Percentiles rank a stretch among this genome's conserved stretches.
Evolutionary conservation across 2,888 invertebrate genomes (phyloP).

Genomic region (Herminia tarsipennalis): DNA sequence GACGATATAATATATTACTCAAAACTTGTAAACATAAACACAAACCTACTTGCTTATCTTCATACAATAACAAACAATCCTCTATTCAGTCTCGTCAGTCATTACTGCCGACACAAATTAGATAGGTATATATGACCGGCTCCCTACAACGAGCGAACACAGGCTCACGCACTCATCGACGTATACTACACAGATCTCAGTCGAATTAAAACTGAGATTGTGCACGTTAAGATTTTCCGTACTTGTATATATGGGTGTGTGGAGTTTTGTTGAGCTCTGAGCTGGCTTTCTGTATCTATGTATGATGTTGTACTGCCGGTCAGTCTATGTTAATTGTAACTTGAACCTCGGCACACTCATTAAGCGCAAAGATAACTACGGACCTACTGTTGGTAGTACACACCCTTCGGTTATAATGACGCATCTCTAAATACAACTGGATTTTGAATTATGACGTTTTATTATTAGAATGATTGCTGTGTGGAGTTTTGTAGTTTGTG

Average conservation of each 20-base stretch:
- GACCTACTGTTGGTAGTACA: not conserved
- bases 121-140: too few relatives aligned
- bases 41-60: not conserved
- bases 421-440: not conserved
- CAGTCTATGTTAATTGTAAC: conserved; percentile 53
- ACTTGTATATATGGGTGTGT: too few relatives aligned
- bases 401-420: conserved; percentile 6
- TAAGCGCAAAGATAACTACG: conserved; percentile 31
- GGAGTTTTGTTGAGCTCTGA: too few relatives aligned
- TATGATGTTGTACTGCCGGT: too few relatives aligned
- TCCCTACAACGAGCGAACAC: too few relatives aligned
- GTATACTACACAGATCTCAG: too few relatives aligned
- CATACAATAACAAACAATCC: conserved; percentile 1
- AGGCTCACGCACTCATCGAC: too few relatives aligned
- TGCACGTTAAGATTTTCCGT: too few relatives aligned
- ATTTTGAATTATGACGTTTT: not conserved
- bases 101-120: too few relatives aligned
- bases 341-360: conserved; percentile 40
- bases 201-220: too few relatives aligned
- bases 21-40: not conserved
- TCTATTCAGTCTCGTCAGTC: not conserved
- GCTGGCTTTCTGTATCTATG: not conserved
- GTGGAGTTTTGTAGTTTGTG: too few relatives aligned
- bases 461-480: not conserved
- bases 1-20: not conserved